Conservation (phyloP, 2,888 invertebrate genomes). For the Hydriomena furcata region DNA sequence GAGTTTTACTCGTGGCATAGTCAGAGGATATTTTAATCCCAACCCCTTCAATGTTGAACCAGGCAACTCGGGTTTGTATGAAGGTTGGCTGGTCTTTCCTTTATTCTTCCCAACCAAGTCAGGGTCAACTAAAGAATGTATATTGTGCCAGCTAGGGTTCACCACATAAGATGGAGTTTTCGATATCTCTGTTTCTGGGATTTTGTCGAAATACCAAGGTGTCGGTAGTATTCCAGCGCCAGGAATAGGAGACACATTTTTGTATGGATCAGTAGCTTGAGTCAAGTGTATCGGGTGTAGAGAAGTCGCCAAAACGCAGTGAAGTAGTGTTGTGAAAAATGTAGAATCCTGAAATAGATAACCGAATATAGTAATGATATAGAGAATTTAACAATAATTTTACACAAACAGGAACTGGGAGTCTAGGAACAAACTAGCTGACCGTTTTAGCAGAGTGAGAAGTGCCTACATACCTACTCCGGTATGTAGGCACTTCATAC, state of each 20-base stretch:
- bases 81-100: not conserved
- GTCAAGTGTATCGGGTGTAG: not conserved
- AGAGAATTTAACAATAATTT: too few relatives aligned
- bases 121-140: not conserved
- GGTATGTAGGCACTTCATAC: too few relatives aligned
- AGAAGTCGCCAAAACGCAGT: conserved; percentile 12
- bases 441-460: too few relatives aligned
- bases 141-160: conserved; percentile 2
- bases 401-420: too few relatives aligned
- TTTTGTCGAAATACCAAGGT: conserved; percentile 8
- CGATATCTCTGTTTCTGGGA: not conserved
- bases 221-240: conserved; percentile 6
- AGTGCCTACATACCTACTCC: too few relatives aligned
- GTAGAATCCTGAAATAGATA: conserved; percentile 13
- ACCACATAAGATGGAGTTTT: not conserved
- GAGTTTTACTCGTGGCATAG: conserved; percentile 7
- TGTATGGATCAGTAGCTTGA: not conserved
- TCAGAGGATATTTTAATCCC: conserved; percentile 5
- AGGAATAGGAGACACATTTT: conserved; percentile 8
- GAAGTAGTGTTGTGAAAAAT: conserved; percentile 9
- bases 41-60: not conserved
- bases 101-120: not conserved
- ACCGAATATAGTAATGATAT: not conserved
- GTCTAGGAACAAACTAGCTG: too few relatives aligned
- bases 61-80: not conserved